phyloP scores from a whole-genome alignment of 2,797 vertebrate genomes.

The Macroramphosus scolopax region DNA sequence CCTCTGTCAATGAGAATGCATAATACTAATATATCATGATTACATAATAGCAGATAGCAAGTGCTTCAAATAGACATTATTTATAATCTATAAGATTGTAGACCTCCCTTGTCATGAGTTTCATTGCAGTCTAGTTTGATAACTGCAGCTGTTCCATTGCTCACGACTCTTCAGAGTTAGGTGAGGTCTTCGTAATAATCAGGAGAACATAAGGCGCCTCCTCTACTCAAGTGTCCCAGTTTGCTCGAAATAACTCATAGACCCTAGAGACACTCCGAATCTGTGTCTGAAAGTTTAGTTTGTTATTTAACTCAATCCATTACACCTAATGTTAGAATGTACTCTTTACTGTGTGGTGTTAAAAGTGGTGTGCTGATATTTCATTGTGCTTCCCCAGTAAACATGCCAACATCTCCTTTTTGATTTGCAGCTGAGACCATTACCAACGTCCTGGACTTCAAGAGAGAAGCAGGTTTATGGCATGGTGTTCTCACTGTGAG shows the following conservation, averaged over 20 bases:
- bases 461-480: conserved; percentile 95
- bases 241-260: conserved; percentile 58
- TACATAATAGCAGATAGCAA: no score
- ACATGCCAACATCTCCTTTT: conserved; percentile 21
- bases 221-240: conserved; percentile 53
- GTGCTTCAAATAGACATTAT: no score
- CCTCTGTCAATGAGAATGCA: background rate
- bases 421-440: conserved; percentile 86
- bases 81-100: no score
- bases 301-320: conserved; percentile 12
- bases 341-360: no score
- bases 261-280: conserved; percentile 29
- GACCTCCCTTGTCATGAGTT: no score
- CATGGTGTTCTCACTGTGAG: conserved; percentile 93
- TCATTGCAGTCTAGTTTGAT: conserved; percentile 41
- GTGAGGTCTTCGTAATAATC: conserved; percentile 35
- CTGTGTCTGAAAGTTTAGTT: conserved; percentile 35
- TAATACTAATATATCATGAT: no score
- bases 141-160: no score
- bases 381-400: conserved; percentile 2
- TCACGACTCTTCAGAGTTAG: no score
- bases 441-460: conserved; percentile 96
- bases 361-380: background rate
- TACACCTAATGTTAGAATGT: no score
- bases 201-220: conserved; percentile 29